A percentile compares a stretch with the other conserved stretches of the same genome.
phyloP scores from a whole-genome alignment of 2,797 vertebrate genomes.

The Nannoperca obscura region DNA sequence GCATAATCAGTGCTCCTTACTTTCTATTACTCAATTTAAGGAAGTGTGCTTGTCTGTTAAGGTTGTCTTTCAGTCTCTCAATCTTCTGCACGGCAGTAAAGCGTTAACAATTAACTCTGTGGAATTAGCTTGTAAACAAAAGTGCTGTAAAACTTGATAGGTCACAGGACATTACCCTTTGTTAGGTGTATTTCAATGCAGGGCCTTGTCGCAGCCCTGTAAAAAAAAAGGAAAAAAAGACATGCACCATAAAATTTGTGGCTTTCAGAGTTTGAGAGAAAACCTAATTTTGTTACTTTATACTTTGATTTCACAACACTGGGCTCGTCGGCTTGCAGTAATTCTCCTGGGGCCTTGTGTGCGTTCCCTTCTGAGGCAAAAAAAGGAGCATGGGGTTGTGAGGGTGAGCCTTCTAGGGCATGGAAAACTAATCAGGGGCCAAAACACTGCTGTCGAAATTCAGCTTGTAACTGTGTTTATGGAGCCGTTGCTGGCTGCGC shows the following conservation, averaged over 20 bases:
- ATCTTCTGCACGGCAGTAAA: conserved; percentile 60
- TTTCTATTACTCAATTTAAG: conserved; percentile 60
- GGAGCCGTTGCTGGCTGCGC: conserved; percentile 65
- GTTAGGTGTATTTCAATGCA: conserved; percentile 63
- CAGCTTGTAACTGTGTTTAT: conserved; percentile 76
- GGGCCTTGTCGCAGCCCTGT: conserved; percentile 52
- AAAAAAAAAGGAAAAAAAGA: no score
- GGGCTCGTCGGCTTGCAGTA: conserved; percentile 29
- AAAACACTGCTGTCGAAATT: conserved; percentile 72
- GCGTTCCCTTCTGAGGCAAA: conserved; percentile 41
- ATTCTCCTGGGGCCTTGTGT: conserved; percentile 50
- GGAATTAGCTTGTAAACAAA: conserved; percentile 79
- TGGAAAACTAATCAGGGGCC: conserved; percentile 72
- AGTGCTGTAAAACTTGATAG: conserved; percentile 73
- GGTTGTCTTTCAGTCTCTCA: conserved; percentile 46
- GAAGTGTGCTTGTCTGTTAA: conserved; percentile 45
- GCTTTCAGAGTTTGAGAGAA: conserved; percentile 44
- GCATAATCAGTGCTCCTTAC: conserved; percentile 25
- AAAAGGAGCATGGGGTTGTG: conserved; percentile 36
- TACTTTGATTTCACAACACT: conserved; percentile 71
- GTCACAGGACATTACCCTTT: conserved; percentile 81
- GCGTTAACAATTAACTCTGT: conserved; percentile 81
- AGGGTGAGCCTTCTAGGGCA: conserved; percentile 53
- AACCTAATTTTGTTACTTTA: conserved; percentile 73
- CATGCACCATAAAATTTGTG: conserved; percentile 66